These are phyloP conservation scores for Morus bassanus DNA, from an alignment of 2,797 vertebrate genomes.

Conservation along the genomic window DNA sequence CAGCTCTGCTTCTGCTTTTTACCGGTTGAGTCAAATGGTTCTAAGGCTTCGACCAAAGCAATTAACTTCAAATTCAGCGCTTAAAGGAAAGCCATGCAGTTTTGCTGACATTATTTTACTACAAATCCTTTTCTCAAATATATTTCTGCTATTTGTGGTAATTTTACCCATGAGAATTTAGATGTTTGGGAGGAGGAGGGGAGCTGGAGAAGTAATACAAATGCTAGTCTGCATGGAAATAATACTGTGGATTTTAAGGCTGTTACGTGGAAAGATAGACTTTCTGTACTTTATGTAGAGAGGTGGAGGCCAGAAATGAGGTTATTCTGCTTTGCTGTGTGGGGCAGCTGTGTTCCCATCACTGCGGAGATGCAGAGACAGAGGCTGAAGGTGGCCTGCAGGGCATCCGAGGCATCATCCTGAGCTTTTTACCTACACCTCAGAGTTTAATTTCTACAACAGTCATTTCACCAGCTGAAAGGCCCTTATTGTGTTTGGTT, in stretches of 20 bases:
- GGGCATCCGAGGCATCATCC: neutral
- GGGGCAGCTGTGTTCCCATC: neutral
- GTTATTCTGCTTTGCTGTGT: neutral
- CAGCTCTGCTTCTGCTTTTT: neutral
- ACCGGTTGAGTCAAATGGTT: neutral
- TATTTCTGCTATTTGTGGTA: neutral
- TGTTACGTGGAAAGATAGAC: neutral
- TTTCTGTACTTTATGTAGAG: neutral
- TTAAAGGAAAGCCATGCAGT: neutral
- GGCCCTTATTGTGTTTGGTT: neutral
- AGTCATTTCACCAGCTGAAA: neutral
- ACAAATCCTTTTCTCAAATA: neutral
- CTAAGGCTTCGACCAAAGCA: neutral
- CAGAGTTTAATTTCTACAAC: neutral
- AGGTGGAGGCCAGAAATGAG: neutral
- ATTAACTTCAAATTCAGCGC: neutral
- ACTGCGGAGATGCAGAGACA: neutral
- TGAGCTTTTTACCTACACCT: neutral
- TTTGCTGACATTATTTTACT: neutral
- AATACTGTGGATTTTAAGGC: neutral
- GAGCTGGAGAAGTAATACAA: neutral
- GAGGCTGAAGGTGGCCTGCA: neutral
- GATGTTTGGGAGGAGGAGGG: neutral
- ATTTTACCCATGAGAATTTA: neutral
- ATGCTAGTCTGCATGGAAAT: neutral